Evolutionary conservation across 2,113 vertebrate species (phyloP).

Genomic region (Addax nasomaculatus): DNA sequence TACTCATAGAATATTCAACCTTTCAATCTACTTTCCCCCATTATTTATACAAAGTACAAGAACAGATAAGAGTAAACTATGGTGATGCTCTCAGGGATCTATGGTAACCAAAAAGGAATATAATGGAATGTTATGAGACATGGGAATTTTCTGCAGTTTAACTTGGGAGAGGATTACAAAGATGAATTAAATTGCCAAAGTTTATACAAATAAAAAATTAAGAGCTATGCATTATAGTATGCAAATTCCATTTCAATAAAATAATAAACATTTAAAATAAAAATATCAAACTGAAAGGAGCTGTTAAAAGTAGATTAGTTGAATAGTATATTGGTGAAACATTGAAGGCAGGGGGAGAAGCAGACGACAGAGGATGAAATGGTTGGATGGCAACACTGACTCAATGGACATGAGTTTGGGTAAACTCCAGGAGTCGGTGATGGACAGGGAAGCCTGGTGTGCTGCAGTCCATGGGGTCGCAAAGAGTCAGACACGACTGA

Average conservation of each 20-base stretch:
- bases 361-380: too few species aligned
- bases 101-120: not conserved
- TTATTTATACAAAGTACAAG: not conserved
- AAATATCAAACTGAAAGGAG: not conserved
- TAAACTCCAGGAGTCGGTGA: too few species aligned
- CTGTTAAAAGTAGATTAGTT: not conserved
- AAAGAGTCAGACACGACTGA: rapidly evolving
- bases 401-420: too few species aligned
- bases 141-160: not conserved
- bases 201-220: not conserved
- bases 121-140: not conserved
- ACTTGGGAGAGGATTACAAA: not conserved
- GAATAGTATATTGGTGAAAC: not conserved
- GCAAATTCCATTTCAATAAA: not conserved
- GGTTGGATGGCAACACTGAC: too few species aligned
- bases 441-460: too few species aligned
- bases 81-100: not conserved
- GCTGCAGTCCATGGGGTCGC: too few species aligned
- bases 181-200: not conserved
- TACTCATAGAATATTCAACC: not conserved
- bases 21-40: not conserved
- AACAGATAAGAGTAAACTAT: not conserved
- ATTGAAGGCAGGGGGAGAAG: not conserved
- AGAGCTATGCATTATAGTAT: not conserved
- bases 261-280: not conserved